A percentile compares a stretch with the other conserved stretches of the same genome.
These are phyloP conservation scores for Hetaerina titia DNA, from an alignment of 2,888 invertebrate species.

Conservation along the genomic window DNA sequence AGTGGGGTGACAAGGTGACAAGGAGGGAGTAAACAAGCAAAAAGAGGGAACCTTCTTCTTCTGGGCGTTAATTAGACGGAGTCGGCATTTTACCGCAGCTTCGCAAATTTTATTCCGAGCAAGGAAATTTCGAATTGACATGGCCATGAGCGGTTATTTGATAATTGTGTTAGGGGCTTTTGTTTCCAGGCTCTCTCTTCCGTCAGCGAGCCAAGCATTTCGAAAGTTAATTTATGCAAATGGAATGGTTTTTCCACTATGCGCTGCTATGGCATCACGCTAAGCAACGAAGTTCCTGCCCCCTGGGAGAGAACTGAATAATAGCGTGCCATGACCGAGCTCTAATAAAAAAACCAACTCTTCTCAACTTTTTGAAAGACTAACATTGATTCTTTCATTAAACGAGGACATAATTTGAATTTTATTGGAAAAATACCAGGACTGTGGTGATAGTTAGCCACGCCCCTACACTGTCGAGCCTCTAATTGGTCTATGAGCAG, in stretches of 20 bases:
- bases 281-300: background rate
- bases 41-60: no score
- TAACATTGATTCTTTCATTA: background rate
- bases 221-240: slow-evolving; percentile 35
- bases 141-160: slow-evolving; percentile 1
- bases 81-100: background rate
- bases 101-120: slow-evolving; percentile 2
- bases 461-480: background rate
- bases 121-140: background rate
- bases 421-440: background rate
- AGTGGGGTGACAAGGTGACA: no score
- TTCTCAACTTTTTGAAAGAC: background rate
- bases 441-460: background rate
- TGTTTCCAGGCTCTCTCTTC: background rate
- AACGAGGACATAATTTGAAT: background rate
- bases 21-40: no score
- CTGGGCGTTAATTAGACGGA: background rate
- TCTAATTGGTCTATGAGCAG: background rate
- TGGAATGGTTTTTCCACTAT: background rate
- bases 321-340: background rate
- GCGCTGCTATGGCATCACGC: background rate
- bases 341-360: background rate
- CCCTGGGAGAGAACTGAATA: background rate
- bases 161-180: slow-evolving; percentile 8
- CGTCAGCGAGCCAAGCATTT: background rate